These are phyloP conservation scores for Drosophila affinis DNA, from an alignment of 2,888 invertebrate species.

Conservation along the genomic window DNA sequence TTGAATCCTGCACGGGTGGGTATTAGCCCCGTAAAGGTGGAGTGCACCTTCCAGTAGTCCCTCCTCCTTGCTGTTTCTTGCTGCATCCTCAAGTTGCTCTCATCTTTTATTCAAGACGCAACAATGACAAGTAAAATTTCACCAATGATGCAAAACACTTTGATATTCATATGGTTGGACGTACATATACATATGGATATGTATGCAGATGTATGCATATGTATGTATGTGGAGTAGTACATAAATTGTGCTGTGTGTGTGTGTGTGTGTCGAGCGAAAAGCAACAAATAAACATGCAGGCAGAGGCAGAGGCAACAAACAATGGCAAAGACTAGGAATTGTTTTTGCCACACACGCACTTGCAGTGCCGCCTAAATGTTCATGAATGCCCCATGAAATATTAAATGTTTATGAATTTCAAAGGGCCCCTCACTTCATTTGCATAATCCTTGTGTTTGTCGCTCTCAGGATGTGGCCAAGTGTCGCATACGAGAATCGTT, in stretches of 20 bases:
- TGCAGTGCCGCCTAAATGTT: slow-evolving; percentile 54
- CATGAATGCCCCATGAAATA: slow-evolving; percentile 63
- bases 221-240: not conserved
- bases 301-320: slow-evolving; percentile 18
- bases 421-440: slow-evolving; percentile 61
- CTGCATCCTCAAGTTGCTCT: slow-evolving; percentile 12
- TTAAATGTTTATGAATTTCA: slow-evolving; percentile 70
- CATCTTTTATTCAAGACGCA: slow-evolving; percentile 51
- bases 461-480: slow-evolving; percentile 41
- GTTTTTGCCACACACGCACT: slow-evolving; percentile 43
- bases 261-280: slow-evolving; percentile 28
- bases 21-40: slow-evolving; percentile 33
- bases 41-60: slow-evolving; percentile 29
- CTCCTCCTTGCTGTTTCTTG: not conserved
- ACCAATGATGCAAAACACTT: slow-evolving; percentile 55
- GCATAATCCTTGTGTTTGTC: slow-evolving; percentile 64
- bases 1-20: slow-evolving; percentile 46
- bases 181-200: not conserved
- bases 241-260: slow-evolving; percentile 3
- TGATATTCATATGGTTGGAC: slow-evolving; percentile 54
- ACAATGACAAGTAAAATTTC: slow-evolving; percentile 54
- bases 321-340: slow-evolving; percentile 36
- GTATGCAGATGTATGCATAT: slow-evolving; percentile 3
- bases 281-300: slow-evolving; percentile 49
- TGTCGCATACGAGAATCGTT: slow-evolving; percentile 52